Percentiles rank a stretch among this genome's conserved stretches.
phyloP scores from a whole-genome alignment of 2,797 vertebrate species.

The Neomorphus geoffroyi region DNA sequence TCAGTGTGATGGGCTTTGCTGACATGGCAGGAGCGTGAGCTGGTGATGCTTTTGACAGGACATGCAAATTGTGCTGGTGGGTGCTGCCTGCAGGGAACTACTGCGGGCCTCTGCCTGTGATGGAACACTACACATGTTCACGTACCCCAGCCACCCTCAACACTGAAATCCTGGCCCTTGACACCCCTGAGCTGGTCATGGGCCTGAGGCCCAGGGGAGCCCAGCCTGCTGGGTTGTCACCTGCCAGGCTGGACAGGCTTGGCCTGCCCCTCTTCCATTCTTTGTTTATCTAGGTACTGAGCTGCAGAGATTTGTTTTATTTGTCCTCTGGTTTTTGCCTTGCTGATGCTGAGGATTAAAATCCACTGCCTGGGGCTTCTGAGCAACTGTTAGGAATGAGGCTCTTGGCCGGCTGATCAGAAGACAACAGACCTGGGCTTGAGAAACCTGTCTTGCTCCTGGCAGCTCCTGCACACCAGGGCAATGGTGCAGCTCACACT shows the following conservation, averaged over 20 bases:
- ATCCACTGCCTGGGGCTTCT: not conserved
- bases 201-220: rapidly evolving
- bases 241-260: rapidly evolving
- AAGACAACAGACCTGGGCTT: not conserved
- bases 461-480: not conserved
- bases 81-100: not conserved
- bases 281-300: not conserved
- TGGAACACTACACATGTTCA: not conserved
- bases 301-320: not conserved
- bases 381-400: not conserved
- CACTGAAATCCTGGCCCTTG: rapidly evolving
- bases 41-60: not conserved
- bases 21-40: not conserved
- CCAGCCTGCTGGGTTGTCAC: not conserved
- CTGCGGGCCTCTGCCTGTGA: rapidly evolving
- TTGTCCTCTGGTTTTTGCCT: not conserved
- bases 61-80: rapidly evolving
- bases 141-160: not conserved
- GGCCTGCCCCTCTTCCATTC: not conserved
- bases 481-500: not conserved
- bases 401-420: not conserved
- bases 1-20: not conserved
- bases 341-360: slow-evolving; percentile 21
- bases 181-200: not conserved
- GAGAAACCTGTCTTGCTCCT: not conserved